phyloP scores from a whole-genome alignment of 1,140 invertebrate genomes.

The Zaprionus camerounensis region DNA sequence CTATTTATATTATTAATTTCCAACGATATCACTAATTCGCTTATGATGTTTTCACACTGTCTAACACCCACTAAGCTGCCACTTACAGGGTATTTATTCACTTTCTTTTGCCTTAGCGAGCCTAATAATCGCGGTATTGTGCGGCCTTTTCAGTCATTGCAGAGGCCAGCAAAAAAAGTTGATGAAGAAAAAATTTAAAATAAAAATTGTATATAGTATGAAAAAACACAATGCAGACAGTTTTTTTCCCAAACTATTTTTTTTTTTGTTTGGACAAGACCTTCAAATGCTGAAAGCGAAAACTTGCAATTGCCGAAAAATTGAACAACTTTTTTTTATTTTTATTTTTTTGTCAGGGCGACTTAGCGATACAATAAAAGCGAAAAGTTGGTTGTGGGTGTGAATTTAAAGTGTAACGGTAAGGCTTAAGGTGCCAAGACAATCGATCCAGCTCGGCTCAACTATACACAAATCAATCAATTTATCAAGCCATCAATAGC shows the following conservation, averaged over 20 bases:
- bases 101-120: conserved; percentile 53
- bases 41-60: neutral
- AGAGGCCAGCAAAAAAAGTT: conserved; percentile 58
- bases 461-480: conserved; percentile 42
- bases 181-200: conserved; percentile 26
- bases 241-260: conserved; percentile 50
- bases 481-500: conserved; percentile 54
- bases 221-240: conserved; percentile 44
- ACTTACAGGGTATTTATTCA: conserved; percentile 41
- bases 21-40: neutral
- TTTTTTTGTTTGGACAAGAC: conserved; percentile 52
- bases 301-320: conserved; percentile 26
- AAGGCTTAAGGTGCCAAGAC: conserved; percentile 49
- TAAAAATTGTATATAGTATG: conserved; percentile 42
- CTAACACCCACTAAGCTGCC: neutral
- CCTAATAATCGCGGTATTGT: conserved; percentile 55
- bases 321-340: neutral
- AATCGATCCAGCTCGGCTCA: conserved; percentile 6
- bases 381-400: conserved; percentile 50
- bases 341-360: too few relatives aligned
- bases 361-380: neutral
- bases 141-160: conserved; percentile 59
- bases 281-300: conserved; percentile 71
- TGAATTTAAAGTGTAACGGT: conserved; percentile 55
- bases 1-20: neutral